These are phyloP conservation scores for Barnardius zonarius DNA, from an alignment of 2,113 vertebrate species.

Conservation along the genomic window DNA sequence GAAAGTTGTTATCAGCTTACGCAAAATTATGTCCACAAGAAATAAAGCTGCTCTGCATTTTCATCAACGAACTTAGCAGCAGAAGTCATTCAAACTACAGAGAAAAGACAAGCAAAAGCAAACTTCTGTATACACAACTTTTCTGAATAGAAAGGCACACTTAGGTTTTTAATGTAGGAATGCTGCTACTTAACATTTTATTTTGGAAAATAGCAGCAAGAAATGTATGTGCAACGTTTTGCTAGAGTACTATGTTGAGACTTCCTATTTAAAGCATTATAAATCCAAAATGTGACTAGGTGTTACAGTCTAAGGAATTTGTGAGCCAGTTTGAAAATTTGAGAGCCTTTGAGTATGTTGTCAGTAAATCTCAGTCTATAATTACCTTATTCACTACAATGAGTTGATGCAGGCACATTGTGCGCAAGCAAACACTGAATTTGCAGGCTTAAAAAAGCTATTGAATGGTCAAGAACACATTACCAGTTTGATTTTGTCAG, in stretches of 20 bases:
- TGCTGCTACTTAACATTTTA: neutral
- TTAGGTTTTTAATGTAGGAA: neutral
- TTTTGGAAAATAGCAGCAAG: neutral
- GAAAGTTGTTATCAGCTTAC: neutral
- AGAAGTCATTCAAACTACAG: neutral
- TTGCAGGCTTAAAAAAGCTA: neutral
- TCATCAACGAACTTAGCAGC: neutral
- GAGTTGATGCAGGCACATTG: neutral
- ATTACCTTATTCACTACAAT: neutral
- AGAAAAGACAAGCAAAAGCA: neutral
- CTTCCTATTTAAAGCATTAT: neutral
- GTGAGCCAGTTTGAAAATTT: neutral
- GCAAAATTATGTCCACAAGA: neutral
- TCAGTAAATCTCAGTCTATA: neutral
- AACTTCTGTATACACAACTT: neutral
- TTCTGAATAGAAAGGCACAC: neutral
- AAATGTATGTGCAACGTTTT: neutral
- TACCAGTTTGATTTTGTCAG: neutral
- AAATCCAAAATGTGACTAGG: neutral
- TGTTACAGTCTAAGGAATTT: fast-evolving
- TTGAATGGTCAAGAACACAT: neutral
- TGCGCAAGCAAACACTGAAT: neutral
- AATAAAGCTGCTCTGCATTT: neutral
- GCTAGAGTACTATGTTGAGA: neutral
- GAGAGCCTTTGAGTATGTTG: neutral